Conservation (phyloP, 1,140 invertebrate species). For the Aphelinus certus region DNA sequence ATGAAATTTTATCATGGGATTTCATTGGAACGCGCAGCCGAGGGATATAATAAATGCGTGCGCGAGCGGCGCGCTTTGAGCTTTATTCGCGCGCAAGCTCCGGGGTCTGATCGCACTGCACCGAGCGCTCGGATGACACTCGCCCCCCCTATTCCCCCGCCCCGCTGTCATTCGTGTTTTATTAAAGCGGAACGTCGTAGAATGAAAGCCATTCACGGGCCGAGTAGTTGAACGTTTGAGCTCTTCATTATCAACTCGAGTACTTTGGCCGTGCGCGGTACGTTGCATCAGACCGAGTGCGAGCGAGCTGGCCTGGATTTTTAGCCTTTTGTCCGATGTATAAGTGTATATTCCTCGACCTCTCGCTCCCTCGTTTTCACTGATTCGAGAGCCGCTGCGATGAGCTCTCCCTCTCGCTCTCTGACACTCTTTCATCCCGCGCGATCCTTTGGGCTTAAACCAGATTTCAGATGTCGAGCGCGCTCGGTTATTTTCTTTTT, state of each 20-base stretch:
- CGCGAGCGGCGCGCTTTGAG: not conserved
- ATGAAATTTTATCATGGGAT: slow-evolving; percentile 31
- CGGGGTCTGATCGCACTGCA: no score
- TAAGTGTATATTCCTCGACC: no score
- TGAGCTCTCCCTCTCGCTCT: no score
- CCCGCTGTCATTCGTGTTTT: not conserved
- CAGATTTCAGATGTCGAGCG: no score
- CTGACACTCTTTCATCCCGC: no score
- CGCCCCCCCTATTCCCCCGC: not conserved
- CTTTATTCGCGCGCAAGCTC: slow-evolving; percentile 16
- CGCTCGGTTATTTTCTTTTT: no score
- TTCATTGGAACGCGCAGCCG: slow-evolving; percentile 6
- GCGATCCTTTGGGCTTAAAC: no score
- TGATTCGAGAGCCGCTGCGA: no score
- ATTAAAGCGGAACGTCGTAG: slow-evolving; percentile 3
- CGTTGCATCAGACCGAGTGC: slow-evolving; percentile 1
- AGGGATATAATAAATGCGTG: slow-evolving; percentile 17
- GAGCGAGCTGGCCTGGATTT: not conserved
- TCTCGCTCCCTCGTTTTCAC: no score
- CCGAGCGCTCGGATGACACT: not conserved
- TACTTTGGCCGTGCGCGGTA: not conserved
- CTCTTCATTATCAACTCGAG: slow-evolving; percentile 13
- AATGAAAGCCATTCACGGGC: slow-evolving; percentile 29
- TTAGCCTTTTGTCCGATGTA: no score
- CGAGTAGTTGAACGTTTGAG: not conserved